Conservation (phyloP, 2,797 vertebrate species). For the Scyliorhinus canicula region DNA sequence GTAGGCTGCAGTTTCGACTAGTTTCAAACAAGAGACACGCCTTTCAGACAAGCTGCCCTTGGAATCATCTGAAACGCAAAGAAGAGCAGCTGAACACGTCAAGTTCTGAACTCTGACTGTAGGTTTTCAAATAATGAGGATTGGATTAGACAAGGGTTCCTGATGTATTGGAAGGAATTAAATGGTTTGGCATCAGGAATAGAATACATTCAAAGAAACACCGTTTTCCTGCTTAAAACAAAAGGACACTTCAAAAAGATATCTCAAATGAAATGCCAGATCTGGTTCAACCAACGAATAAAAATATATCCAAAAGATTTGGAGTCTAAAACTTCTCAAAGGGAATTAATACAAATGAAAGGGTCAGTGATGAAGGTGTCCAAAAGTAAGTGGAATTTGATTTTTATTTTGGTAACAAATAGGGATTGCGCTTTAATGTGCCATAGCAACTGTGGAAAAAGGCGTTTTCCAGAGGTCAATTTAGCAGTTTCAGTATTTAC, state of each 20-base stretch:
- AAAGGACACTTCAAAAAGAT: neutral
- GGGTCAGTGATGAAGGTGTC: neutral
- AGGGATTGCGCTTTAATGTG: neutral
- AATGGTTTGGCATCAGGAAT: constrained; percentile 9
- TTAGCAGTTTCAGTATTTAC: neutral
- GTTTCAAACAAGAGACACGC: neutral
- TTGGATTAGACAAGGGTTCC: constrained; percentile 28
- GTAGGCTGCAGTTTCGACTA: neutral
- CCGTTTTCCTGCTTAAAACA: neutral
- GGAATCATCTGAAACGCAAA: neutral
- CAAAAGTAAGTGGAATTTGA: neutral
- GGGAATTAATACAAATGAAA: constrained; percentile 16
- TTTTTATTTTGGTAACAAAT: neutral
- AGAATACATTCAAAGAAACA: constrained; percentile 6
- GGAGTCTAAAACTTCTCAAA: constrained; percentile 2
- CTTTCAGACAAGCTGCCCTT: neutral
- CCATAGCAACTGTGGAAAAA: neutral
- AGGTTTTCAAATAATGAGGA: constrained; percentile 23
- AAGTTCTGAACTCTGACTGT: neutral
- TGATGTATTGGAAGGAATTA: constrained; percentile 31
- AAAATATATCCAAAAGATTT: neutral
- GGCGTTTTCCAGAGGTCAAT: neutral
- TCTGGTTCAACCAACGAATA: neutral
- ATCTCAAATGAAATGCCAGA: constrained; percentile 21
- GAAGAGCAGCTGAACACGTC: neutral